These are phyloP conservation scores for Galeopsomyia nigrocyanea DNA, from an alignment of 2,888 invertebrate genomes.

Conservation along the genomic window DNA sequence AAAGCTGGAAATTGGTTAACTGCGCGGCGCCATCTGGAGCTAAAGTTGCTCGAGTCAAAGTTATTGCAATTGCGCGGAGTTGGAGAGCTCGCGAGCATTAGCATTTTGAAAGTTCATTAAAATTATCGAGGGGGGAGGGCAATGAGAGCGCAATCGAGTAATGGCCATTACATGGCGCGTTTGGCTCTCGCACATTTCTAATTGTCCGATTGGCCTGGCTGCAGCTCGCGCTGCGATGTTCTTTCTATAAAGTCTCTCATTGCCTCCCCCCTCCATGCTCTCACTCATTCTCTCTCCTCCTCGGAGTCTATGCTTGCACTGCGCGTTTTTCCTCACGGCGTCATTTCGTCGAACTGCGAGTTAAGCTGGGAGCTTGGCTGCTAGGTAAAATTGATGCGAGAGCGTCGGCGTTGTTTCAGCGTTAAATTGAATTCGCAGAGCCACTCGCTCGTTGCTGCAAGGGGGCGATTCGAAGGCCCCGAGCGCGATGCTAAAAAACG, in stretches of 20 bases:
- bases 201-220: slow-evolving; percentile 16
- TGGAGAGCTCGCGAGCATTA: neutral
- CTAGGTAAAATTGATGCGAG: slow-evolving; percentile 44
- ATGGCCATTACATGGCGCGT: slow-evolving; percentile 32
- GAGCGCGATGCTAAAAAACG: slow-evolving; percentile 27
- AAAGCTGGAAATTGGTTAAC: slow-evolving; percentile 14
- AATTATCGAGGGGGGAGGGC: slow-evolving; percentile 31
- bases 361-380: slow-evolving; percentile 28
- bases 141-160: slow-evolving; percentile 7
- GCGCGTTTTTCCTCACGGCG: neutral
- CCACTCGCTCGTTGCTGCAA: neutral
- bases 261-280: neutral
- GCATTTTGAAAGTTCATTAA: slow-evolving; percentile 34
- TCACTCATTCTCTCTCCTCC: neutral
- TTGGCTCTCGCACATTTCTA: slow-evolving; percentile 34
- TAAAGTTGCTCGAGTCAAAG: slow-evolving; percentile 15
- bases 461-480: slow-evolving; percentile 19
- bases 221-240: neutral
- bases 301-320: neutral
- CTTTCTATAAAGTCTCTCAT: neutral
- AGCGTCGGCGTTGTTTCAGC: slow-evolving; percentile 47
- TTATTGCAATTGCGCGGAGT: slow-evolving; percentile 18
- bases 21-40: slow-evolving; percentile 11
- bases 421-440: slow-evolving; percentile 50
- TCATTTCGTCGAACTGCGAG: slow-evolving; percentile 30